Evolutionary conservation across 1,140 invertebrate genomes (phyloP).

Genomic region (Ylistrum balloti): DNA sequence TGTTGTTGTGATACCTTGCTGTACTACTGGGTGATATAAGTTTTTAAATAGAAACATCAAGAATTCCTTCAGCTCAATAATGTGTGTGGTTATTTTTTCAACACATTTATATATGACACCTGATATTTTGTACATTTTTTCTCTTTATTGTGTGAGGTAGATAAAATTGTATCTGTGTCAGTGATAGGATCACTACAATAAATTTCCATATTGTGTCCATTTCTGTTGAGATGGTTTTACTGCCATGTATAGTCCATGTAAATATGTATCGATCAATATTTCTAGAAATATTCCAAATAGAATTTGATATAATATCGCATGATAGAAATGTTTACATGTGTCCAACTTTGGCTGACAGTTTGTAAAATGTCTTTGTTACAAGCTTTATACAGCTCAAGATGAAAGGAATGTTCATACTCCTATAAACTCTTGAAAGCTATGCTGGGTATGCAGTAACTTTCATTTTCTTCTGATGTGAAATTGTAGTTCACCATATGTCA

Average conservation of each 20-base stretch:
- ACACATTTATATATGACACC: no score
- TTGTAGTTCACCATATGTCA: background rate
- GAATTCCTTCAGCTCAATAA: background rate
- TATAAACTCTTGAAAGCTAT: background rate
- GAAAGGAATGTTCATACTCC: background rate
- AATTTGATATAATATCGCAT: slow-evolving; percentile 21
- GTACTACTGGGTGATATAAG: no score
- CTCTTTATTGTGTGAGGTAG: background rate
- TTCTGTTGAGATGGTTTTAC: background rate
- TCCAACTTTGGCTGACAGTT: background rate
- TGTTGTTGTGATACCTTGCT: no score
- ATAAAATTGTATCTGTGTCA: background rate
- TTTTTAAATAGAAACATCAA: background rate
- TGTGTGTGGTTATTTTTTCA: no score
- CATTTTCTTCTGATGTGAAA: background rate
- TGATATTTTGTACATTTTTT: background rate
- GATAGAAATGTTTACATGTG: background rate
- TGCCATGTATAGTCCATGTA: background rate
- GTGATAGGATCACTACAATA: background rate
- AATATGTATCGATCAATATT: background rate
- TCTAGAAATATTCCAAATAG: background rate
- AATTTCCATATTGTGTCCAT: background rate
- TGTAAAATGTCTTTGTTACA: background rate
- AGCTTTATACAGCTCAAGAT: slow-evolving; percentile 7
- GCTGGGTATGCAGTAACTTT: background rate